A percentile compares a stretch with the other conserved stretches of the same genome.
Evolutionary conservation across 2,888 invertebrate species (phyloP).

Genomic region (Eupithecia subfuscata): DNA sequence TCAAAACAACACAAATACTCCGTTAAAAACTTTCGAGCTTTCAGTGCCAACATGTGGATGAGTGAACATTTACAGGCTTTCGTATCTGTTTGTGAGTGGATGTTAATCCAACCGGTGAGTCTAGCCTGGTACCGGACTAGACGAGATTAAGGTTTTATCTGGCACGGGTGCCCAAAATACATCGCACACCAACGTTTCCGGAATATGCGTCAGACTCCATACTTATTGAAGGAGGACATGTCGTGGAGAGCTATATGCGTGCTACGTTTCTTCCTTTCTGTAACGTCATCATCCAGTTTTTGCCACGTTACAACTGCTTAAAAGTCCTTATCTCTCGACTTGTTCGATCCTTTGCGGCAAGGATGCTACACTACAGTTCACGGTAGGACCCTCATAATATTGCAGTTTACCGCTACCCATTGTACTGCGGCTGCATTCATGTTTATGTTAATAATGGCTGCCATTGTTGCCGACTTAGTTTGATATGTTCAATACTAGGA

Average conservation of each 20-base stretch:
- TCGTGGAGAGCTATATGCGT: not conserved
- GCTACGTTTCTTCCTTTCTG: not conserved
- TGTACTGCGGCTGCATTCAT: conserved; percentile 45
- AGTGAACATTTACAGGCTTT: not conserved
- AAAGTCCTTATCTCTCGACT: too few species aligned
- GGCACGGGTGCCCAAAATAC: not conserved
- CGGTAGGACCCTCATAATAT: conserved; percentile 40
- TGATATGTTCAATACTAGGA: conserved; percentile 27
- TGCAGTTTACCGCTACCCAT: conserved; percentile 46
- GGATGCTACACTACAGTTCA: conserved; percentile 8
- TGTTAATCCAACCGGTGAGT: not conserved
- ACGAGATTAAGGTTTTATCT: not conserved
- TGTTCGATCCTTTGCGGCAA: not conserved
- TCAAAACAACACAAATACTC: not conserved
- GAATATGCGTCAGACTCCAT: not conserved
- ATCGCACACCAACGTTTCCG: not conserved
- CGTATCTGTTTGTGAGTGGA: not conserved
- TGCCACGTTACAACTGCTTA: too few species aligned
- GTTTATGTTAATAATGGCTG: conserved; percentile 43
- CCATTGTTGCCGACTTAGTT: conserved; percentile 29
- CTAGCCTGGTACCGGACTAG: not conserved
- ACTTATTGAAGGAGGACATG: not conserved
- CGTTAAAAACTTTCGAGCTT: not conserved
- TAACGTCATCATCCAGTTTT: not conserved
- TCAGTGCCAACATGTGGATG: not conserved